Conservation (phyloP, 2,888 invertebrate genomes). For the Andrena minutula region DNA sequence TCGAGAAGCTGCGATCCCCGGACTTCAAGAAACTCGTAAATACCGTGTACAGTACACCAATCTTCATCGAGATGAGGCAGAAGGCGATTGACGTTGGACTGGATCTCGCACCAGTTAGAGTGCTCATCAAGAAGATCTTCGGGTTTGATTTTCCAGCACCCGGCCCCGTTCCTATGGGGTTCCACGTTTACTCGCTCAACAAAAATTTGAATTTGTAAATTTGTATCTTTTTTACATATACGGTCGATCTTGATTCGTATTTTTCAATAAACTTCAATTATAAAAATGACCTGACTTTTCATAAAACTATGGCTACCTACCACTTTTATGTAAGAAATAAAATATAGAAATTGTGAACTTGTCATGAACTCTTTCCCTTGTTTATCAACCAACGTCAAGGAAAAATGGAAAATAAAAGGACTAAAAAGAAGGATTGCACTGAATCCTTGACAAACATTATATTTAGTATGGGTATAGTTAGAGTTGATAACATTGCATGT, state of each 20-base stretch:
- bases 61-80: conserved; percentile 37
- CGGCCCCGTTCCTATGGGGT: too few relatives aligned
- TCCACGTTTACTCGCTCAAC: too few relatives aligned
- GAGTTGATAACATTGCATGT: too few relatives aligned
- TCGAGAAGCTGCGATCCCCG: conserved; percentile 65
- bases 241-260: neutral
- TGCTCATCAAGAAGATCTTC: conserved; percentile 57
- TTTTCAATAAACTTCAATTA: neutral
- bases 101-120: conserved; percentile 57
- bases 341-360: neutral
- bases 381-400: too few relatives aligned
- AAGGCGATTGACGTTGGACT: conserved; percentile 68
- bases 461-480: too few relatives aligned
- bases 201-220: too few relatives aligned
- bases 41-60: conserved; percentile 27
- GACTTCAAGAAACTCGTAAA: conserved; percentile 71
- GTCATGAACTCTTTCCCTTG: neutral
- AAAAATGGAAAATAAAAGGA: too few relatives aligned
- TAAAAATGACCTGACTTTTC: neutral
- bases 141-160: conserved; percentile 61
- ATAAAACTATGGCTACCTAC: neutral
- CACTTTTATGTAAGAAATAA: neutral
- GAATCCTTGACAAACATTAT: too few relatives aligned
- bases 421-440: too few relatives aligned
- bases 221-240: too few relatives aligned